Percentiles rank a stretch among this genome's conserved stretches.
Conservation (phyloP, 2,888 invertebrate species). For the Drosophila algonquin region DNA sequence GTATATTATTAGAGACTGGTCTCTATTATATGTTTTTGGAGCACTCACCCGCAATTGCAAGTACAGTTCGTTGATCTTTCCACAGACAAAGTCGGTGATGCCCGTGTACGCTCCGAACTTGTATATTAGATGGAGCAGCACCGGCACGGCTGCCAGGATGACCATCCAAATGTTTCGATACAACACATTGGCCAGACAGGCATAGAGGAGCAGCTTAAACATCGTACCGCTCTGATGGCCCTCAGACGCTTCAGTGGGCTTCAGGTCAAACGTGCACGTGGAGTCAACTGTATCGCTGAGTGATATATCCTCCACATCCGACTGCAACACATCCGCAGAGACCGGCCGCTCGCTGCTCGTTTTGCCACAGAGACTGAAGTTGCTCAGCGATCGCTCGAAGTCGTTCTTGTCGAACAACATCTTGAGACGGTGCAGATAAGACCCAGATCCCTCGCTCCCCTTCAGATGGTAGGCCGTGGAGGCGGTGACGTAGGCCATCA, state of each 20-base stretch:
- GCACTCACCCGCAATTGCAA: constrained; percentile 56
- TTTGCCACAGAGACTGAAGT: constrained; percentile 80
- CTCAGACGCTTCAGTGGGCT: constrained; percentile 73
- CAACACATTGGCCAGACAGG: constrained; percentile 91
- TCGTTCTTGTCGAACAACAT: constrained; percentile 79
- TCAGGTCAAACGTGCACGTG: constrained; percentile 68
- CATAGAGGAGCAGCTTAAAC: constrained; percentile 91
- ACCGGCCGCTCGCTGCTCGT: constrained; percentile 67
- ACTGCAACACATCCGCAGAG: constrained; percentile 52
- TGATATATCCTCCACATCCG: constrained; percentile 80
- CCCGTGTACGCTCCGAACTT: constrained; percentile 79
- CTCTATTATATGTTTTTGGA: neutral
- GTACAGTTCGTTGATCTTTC: constrained; percentile 71
- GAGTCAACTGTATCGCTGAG: constrained; percentile 79
- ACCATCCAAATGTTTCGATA: constrained; percentile 94
- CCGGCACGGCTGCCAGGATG: constrained; percentile 90
- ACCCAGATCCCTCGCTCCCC: constrained; percentile 72
- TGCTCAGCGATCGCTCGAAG: constrained; percentile 77
- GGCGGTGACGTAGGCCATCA: constrained; percentile 86
- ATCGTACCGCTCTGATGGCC: constrained; percentile 87
- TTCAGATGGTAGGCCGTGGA: constrained; percentile 83
- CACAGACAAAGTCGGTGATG: constrained; percentile 75
- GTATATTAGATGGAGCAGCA: constrained; percentile 83
- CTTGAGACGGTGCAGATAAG: constrained; percentile 73
- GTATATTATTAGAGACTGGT: neutral